Evolutionary conservation across 2,797 vertebrate species (phyloP), one percentile per base, ranked within the genome.

Genomic region (Cottoperca gobio): DNA sequence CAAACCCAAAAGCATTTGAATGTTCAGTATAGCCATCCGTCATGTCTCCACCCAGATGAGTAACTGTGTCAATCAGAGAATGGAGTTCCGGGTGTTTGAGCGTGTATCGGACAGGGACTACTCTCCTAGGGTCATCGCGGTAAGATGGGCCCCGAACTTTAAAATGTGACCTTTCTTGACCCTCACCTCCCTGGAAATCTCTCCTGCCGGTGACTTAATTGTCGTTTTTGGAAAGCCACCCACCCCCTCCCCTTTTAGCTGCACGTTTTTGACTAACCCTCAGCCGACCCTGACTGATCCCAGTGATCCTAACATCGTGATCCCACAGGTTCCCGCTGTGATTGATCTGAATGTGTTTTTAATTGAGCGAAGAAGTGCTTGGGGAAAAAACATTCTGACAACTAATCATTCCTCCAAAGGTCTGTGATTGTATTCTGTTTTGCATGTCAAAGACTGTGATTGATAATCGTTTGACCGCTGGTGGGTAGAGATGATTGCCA

Each of bases 51-150:
- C 93, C 91, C 90, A 96, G 95, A 96, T 96, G 92, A 95, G 93
- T 95, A 96, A 95, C 94, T 94, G 93, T 95, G 92, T 96, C 93
- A 94, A 94, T 92, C 95, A 96, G 94, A 96, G 94, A 95, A 95
- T 94, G 94, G 96, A 96, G 92, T 94, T 90, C 92, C 94, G 95
- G 83, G 91, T 95, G 92, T 95, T 96, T 94, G 95, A 95, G 91
- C 96, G 94, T 55, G 90, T 94, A 79, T 87, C 76, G 72, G 95
- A 96, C 88, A 95, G 95, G 89, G 95, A 95, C 88, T 92, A 79
- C 91, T 94, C 94, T 69, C 89, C 94, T 91, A 95, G 95, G 94
- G 91, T 93, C 84, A 86, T 91, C 86, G 94, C 95, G 96, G 95
- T 96, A 96, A 96, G 95, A 95, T 82, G 70, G 89, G 88, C 0